These are phyloP conservation scores for Spinibarbus caldwelli DNA, from an alignment of 2,797 vertebrate species.

Conservation along the genomic window DNA sequence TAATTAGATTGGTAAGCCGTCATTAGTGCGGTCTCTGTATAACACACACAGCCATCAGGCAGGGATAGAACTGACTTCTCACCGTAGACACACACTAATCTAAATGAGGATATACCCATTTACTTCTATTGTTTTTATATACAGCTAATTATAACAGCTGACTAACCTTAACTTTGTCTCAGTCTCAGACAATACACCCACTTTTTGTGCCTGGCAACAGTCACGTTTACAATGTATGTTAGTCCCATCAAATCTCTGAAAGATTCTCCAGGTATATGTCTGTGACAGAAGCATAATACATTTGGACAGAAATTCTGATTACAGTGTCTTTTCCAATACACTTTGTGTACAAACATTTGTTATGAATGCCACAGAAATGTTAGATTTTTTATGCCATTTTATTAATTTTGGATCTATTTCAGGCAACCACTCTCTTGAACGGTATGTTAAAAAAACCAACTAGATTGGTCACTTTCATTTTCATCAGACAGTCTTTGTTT, in stretches of 20 bases:
- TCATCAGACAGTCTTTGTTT: not conserved
- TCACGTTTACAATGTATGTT: not conserved
- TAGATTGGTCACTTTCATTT: not conserved
- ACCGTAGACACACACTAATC: not conserved
- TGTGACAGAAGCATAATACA: not conserved
- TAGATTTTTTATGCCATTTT: not conserved
- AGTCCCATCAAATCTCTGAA: not conserved
- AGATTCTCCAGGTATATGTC: not conserved
- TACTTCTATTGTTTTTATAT: not conserved
- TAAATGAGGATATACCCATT: constrained; percentile 7
- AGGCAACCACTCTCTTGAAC: not conserved
- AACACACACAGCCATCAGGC: constrained; percentile 8
- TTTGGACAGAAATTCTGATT: not conserved
- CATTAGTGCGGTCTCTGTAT: constrained; percentile 15
- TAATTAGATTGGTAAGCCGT: constrained; percentile 36
- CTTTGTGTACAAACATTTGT: not conserved
- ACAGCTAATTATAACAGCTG: not conserved
- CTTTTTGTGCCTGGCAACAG: not conserved
- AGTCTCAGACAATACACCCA: not conserved
- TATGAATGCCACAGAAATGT: not conserved
- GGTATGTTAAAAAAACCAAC: not conserved
- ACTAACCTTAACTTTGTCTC: not conserved
- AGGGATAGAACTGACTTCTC: constrained; percentile 2
- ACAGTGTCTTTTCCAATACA: not conserved
- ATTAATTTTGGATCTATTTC: not conserved